Evolutionary conservation across 2,888 invertebrate genomes (phyloP).

Genomic region (Halictus quadricinctus): DNA sequence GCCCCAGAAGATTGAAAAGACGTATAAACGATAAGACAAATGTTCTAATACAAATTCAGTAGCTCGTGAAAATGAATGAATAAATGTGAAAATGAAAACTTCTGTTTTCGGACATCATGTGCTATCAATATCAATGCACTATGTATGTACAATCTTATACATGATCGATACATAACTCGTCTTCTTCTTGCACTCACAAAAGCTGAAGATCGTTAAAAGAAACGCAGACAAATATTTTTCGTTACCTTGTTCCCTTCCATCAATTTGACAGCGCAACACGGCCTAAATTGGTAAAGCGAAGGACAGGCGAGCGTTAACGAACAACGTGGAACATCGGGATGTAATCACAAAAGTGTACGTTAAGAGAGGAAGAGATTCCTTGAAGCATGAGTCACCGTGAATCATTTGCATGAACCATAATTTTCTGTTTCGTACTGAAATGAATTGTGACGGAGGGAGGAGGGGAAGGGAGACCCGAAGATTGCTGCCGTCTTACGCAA

Average conservation of each 20-base stretch:
- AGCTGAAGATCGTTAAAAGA: neutral
- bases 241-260: neutral
- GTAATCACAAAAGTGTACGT: conserved; percentile 5
- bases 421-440: neutral
- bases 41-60: neutral
- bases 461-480: neutral
- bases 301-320: neutral
- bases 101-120: neutral
- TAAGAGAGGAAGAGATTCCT: neutral
- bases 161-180: neutral
- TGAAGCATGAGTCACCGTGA: conserved; percentile 5
- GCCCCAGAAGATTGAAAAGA: neutral
- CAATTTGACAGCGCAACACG: neutral
- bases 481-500: neutral
- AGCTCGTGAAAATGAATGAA: too few relatives aligned
- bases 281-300: neutral
- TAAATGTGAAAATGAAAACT: neutral
- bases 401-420: neutral
- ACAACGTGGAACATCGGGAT: neutral
- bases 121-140: too few relatives aligned
- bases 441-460: neutral
- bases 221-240: neutral
- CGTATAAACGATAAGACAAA: neutral
- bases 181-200: neutral
- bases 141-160: too few relatives aligned